phyloP scores from a whole-genome alignment of 2,797 vertebrate genomes.

The Dromococcyx pavoninus region DNA sequence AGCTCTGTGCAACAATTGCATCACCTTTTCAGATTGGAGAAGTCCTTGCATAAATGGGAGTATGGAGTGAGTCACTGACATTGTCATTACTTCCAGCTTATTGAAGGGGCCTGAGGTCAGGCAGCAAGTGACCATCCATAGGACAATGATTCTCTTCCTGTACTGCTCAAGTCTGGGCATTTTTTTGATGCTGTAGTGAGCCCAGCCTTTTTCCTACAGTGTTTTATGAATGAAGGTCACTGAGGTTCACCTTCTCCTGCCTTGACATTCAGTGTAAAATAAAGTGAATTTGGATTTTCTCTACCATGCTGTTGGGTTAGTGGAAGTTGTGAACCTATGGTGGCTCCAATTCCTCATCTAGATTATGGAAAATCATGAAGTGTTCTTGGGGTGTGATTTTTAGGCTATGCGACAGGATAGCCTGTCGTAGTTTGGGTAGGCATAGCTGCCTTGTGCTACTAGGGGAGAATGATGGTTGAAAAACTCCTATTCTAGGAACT shows the following conservation, averaged over 20 bases:
- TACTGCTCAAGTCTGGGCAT: not conserved
- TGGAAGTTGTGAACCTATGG: fast-evolving
- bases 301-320: fast-evolving
- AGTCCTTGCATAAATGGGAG: not conserved
- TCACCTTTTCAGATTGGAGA: slow-evolving; percentile 64
- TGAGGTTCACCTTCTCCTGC: not conserved
- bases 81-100: not conserved
- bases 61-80: fast-evolving
- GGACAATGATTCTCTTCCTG: not conserved
- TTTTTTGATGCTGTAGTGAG: not conserved
- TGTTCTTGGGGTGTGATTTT: not conserved
- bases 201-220: fast-evolving
- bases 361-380: not conserved
- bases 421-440: not conserved
- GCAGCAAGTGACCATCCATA: not conserved
- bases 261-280: fast-evolving
- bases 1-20: slow-evolving; percentile 65
- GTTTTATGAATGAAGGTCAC: not conserved
- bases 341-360: not conserved
- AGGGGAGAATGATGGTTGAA: not conserved
- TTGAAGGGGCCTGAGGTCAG: not conserved
- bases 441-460: not conserved
- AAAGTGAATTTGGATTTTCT: not conserved
- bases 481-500: not conserved
- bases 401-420: not conserved